phyloP scores from a whole-genome alignment of 2,888 invertebrate genomes.

The Dryobotodes eremita region DNA sequence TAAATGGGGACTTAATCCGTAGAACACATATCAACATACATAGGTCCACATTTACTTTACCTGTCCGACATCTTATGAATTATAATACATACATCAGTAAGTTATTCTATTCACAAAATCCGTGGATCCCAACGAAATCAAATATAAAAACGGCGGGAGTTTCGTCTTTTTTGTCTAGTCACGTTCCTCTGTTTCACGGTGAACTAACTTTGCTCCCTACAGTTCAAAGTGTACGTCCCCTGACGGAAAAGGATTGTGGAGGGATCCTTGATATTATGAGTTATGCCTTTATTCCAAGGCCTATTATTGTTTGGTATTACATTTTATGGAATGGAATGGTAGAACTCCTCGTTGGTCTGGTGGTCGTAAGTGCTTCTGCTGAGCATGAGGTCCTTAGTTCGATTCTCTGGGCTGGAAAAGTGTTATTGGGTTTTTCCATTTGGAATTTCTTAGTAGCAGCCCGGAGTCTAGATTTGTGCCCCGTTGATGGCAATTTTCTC shows the following conservation, averaged over 20 bases:
- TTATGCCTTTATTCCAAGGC: constrained; percentile 65
- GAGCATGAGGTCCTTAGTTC: background rate
- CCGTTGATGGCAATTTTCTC: background rate
- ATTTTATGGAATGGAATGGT: background rate
- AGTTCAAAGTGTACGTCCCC: constrained; percentile 61
- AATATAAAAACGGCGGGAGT: constrained; percentile 65
- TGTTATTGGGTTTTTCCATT: background rate
- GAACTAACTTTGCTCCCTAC: constrained; percentile 68
- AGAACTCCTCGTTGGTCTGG: background rate
- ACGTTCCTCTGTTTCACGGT: constrained; percentile 70
- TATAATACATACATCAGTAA: constrained; percentile 38
- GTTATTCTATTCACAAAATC: constrained; percentile 58
- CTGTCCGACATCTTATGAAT: constrained; percentile 36
- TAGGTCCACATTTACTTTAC: background rate
- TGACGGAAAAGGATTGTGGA: constrained; percentile 63
- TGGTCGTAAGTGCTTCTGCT: background rate
- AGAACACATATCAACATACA: background rate
- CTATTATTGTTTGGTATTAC: constrained; percentile 21
- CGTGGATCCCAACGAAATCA: constrained; percentile 49
- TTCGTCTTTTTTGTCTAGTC: constrained; percentile 72
- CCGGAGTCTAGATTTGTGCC: background rate
- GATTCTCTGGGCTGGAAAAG: background rate
- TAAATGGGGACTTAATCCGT: background rate
- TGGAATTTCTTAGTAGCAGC: background rate
- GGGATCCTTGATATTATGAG: constrained; percentile 58